Evolutionary conservation across 2,888 invertebrate genomes (phyloP), one percentile per base, ranked within the genome.

Genomic region (Molorchus minor): DNA sequence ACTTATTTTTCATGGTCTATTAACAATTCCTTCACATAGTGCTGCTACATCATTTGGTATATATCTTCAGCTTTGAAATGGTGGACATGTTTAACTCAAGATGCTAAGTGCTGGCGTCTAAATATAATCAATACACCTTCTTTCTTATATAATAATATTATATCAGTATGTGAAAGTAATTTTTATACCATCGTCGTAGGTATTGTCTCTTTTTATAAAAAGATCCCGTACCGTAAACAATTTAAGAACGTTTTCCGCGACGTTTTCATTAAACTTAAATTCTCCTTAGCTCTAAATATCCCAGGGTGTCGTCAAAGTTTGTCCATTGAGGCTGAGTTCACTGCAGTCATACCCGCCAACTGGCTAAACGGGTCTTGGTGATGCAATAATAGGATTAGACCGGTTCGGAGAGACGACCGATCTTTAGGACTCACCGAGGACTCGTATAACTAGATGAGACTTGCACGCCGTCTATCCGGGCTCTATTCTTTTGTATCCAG

Each of bases 371-470:
- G 35, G 20, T 15, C 35, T 33, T 21, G 44, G 30, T 35, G 21
- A 35, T 15, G 53, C 53, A 53, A 53, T 53, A 53, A 53, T 44
- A 53, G 53, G 53, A 53, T 53, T 53, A 53, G 53, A 44, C 44
- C 20, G 43, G 43, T 53, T 44, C 35, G 21, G 15, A 33, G 44
- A 41, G 30, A 44, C 33, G 53, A 29, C 16, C 43, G 25, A 35
- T 53, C 44, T 44, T 53, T 35, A 53, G 25, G 44, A 53, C 35
- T 44, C 53, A 44, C 53, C 15, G 25, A 53, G 44, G 53, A 53
- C 44, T 53, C 53, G 44, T 53, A 51, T 49, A 49, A 46, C 33
- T 33, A 49, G 30, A 56, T 56, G 56, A 49, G 49, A 13, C 36
- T 49, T 36, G 49, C 49, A 49, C 25, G 36, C 21, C 13, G 36